Evolutionary conservation across 2,797 vertebrate species (phyloP), one percentile per base, ranked within the genome.

Genomic region (Brachyalestes nurse): DNA sequence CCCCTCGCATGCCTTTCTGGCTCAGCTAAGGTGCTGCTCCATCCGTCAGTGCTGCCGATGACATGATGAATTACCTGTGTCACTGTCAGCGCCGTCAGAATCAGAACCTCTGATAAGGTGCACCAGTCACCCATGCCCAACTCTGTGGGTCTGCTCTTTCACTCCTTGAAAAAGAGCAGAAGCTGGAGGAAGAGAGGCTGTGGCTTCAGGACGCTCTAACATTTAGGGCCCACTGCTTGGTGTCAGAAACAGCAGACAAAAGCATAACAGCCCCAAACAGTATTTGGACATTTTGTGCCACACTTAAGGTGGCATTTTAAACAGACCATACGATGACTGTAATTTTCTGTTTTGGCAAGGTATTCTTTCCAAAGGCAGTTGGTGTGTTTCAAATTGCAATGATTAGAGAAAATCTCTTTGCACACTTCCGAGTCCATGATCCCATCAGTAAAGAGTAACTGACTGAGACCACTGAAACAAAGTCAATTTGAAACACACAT

Each of bases 21-120:
- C 75, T 91, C 91, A 92, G 90, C 91, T 89, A 90, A 89, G 90
- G 91, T 88, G 88, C 89, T 65, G 89, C 85, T 87, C 88, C 91
- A 92, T 93, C 93, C 88, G 87, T 94, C 92, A 91, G 84, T 6
- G 53, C 75, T 82, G 88, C 91, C 88, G 95, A 94, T 94, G 95
- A 95, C 95, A 95, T 93, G 95, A 95, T 93, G 95, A 94, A 96
- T 95, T 91, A 93, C 92, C 89, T 79, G 76, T 94, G 95, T 96
- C 95, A 94, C 90, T 94, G 93, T 95, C 93, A 91, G 91, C 91
- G 89, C 89, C 90, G 91, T 93, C 94, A 93, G 91, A 94, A 92
- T 94, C 95, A 94, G 90, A 93, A 87, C 90, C 88, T 76, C 91
- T 67, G 94, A 95, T 95, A 94, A 96, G 92, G 88, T 91, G 90